phyloP scores from a whole-genome alignment of 2,113 vertebrate genomes.

The Ageneiosus marmoratus region DNA sequence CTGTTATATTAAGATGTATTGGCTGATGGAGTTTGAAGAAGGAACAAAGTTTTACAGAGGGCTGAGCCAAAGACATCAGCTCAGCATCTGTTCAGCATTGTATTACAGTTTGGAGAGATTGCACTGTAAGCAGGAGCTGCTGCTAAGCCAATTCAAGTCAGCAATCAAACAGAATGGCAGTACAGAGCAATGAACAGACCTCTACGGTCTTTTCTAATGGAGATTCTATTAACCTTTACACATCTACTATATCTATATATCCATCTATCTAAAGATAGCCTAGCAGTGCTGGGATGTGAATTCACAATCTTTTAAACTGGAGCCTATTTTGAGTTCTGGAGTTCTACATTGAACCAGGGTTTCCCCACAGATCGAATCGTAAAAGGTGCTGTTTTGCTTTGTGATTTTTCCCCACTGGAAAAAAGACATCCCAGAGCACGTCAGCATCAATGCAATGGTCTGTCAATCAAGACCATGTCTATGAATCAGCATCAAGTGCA shows the following conservation, averaged over 20 bases:
- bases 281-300: neutral
- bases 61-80: neutral
- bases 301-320: neutral
- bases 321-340: too few species aligned
- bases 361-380: neutral
- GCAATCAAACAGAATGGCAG: neutral
- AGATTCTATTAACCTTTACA: neutral
- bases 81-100: neutral
- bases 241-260: neutral
- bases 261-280: too few species aligned
- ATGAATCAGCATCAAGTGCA: neutral
- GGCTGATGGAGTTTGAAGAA: constrained; percentile 2
- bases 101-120: constrained; percentile 10
- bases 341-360: neutral
- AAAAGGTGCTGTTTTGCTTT: neutral
- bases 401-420: neutral
- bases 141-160: neutral
- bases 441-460: neutral
- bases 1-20: neutral
- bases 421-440: neutral
- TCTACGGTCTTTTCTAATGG: neutral
- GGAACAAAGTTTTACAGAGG: neutral
- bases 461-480: neutral
- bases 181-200: neutral
- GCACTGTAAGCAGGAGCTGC: constrained; percentile 8